phyloP scores from a whole-genome alignment of 2,797 vertebrate genomes.

The Leuciscus waleckii region DNA sequence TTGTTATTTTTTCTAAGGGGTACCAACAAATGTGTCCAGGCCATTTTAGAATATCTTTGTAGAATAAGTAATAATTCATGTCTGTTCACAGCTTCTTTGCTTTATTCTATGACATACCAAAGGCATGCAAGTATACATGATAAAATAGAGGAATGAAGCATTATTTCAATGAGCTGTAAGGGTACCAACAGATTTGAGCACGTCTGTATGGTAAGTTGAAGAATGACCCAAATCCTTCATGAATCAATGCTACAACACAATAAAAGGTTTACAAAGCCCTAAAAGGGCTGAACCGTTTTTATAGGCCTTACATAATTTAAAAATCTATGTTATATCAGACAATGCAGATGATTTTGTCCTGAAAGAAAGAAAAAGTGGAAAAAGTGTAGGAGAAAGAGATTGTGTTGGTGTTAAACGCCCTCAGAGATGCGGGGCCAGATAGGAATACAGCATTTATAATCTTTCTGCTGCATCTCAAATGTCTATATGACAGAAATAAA shows the following conservation, averaged over 20 bases:
- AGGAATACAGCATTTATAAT: constrained; percentile 3
- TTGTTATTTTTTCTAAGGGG: too few species aligned
- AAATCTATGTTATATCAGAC: not conserved
- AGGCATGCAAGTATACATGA: too few species aligned
- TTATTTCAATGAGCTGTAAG: too few species aligned
- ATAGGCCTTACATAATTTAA: constrained; percentile 1
- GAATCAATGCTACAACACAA: not conserved
- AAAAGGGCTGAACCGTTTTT: not conserved
- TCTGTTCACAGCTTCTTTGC: too few species aligned
- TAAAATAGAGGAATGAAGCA: too few species aligned
- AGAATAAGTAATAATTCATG: too few species aligned
- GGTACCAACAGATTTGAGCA: too few species aligned
- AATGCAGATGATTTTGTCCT: not conserved
- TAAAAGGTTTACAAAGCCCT: not conserved
- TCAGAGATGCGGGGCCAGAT: constrained; percentile 15
- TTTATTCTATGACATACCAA: too few species aligned
- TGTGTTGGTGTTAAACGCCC: constrained; percentile 20
- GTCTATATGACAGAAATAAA: not conserved
- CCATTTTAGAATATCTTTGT: too few species aligned
- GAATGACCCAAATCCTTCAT: not conserved
- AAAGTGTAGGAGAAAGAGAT: not conserved
- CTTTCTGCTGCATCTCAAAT: not conserved
- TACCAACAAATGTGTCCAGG: too few species aligned
- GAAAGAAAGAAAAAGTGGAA: not conserved
- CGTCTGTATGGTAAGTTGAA: not conserved